These are phyloP conservation scores for Criorhina ranunculi DNA, from an alignment of 2,888 invertebrate species.

Conservation along the genomic window DNA sequence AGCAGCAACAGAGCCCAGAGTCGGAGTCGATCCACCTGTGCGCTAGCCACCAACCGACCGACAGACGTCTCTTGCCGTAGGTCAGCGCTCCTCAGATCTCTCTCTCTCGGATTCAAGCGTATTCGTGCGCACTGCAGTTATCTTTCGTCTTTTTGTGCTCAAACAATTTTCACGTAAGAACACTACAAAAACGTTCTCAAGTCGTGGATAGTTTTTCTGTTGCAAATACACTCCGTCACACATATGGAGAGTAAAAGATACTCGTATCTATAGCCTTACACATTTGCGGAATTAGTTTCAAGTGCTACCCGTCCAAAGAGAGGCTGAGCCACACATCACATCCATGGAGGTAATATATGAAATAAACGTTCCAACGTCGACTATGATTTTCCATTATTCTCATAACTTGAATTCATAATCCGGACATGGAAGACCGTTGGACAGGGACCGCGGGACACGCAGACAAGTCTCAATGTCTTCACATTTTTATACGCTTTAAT, in stretches of 20 bases:
- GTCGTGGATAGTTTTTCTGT: slow-evolving; percentile 52
- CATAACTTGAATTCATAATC: slow-evolving; percentile 77
- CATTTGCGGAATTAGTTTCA: slow-evolving; percentile 75
- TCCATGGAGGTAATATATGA: slow-evolving; percentile 73
- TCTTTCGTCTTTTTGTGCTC: slow-evolving; percentile 51
- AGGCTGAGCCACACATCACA: slow-evolving; percentile 67
- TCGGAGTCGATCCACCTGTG: slow-evolving; percentile 69
- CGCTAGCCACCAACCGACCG: slow-evolving; percentile 53
- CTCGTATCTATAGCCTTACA: slow-evolving; percentile 54
- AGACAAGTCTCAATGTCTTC: slow-evolving; percentile 17
- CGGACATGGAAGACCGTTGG: slow-evolving; percentile 65
- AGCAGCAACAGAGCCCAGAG: slow-evolving; percentile 46
- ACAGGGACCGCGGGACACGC: slow-evolving; percentile 19
- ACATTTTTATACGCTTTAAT: slow-evolving; percentile 44
- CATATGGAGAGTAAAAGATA: slow-evolving; percentile 37
- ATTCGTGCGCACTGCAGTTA: slow-evolving; percentile 68
- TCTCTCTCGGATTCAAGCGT: slow-evolving; percentile 50
- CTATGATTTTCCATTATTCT: slow-evolving; percentile 76
- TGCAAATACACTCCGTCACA: slow-evolving; percentile 58
- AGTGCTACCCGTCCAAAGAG: slow-evolving; percentile 71
- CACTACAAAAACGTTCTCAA: slow-evolving; percentile 72
- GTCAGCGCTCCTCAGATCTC: slow-evolving; percentile 60
- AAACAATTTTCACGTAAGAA: slow-evolving; percentile 75
- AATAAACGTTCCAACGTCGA: slow-evolving; percentile 74
- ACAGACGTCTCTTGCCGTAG: slow-evolving; percentile 61